These are phyloP conservation scores for Setophaga petechia DNA, from an alignment of 2,113 vertebrate species.

Conservation along the genomic window DNA sequence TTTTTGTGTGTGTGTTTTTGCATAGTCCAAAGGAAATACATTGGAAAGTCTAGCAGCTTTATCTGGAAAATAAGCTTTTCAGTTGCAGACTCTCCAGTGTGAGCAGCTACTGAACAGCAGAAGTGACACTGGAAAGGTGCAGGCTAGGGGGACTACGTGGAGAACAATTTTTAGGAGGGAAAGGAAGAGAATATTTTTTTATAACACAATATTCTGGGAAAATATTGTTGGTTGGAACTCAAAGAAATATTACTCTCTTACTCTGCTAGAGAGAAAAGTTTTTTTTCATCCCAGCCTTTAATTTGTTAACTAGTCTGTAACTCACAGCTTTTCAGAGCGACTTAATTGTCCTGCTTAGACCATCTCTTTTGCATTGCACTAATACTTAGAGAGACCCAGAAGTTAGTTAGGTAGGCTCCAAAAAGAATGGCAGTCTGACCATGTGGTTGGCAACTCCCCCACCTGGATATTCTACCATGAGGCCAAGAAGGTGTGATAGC, in stretches of 20 bases:
- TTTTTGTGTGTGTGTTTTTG: background rate
- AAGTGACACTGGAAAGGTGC: background rate
- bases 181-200: background rate
- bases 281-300: background rate
- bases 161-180: background rate
- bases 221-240: background rate
- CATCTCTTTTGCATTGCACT: background rate
- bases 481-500: background rate
- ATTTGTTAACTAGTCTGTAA: background rate
- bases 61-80: background rate
- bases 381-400: background rate
- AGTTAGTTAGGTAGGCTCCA: background rate
- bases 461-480: background rate
- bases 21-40: rapidly evolving
- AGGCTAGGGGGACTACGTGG: background rate
- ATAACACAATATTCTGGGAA: background rate
- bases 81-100: background rate
- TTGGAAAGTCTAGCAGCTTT: background rate
- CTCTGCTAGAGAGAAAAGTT: background rate
- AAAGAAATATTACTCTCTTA: background rate
- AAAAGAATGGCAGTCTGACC: background rate
- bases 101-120: background rate
- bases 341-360: background rate
- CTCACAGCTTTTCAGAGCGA: background rate
- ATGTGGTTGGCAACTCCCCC: background rate